Conservation (phyloP, 2,797 vertebrate species). For the Catamblyrhynchus diadema region DNA sequence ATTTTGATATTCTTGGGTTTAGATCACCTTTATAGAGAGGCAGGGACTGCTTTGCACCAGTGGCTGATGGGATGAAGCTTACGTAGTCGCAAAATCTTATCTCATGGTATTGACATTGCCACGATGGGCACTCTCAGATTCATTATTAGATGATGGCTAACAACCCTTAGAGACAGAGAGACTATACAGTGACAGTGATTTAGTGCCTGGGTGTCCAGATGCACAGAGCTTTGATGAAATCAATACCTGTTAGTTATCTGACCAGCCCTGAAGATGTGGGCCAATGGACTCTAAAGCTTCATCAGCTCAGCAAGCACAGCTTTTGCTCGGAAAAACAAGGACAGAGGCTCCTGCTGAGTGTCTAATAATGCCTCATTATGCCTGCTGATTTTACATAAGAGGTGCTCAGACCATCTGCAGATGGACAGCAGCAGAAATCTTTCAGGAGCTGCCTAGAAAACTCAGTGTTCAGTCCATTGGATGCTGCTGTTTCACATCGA, state of each 20-base stretch:
- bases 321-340: not conserved
- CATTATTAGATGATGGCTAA: not conserved
- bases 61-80: fast-evolving
- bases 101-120: not conserved
- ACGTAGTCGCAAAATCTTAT: not conserved
- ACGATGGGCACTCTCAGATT: not conserved
- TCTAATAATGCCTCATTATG: conserved; percentile 35
- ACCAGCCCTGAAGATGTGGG: not conserved
- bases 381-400: conserved; percentile 36
- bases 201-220: not conserved
- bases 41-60: not conserved
- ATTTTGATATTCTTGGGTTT: not conserved
- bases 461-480: not conserved
- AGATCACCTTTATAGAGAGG: not conserved
- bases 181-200: not conserved
- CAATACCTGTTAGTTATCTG: conserved; percentile 11
- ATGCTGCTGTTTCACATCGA: not conserved
- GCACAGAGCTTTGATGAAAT: not conserved
- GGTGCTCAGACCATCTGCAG: conserved; percentile 11
- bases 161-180: not conserved
- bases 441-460: not conserved
- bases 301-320: not conserved
- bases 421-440: not conserved
- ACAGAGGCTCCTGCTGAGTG: not conserved
- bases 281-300: not conserved